Conservation (phyloP, 1,140 invertebrate genomes). For the Asobara japonica region DNA sequence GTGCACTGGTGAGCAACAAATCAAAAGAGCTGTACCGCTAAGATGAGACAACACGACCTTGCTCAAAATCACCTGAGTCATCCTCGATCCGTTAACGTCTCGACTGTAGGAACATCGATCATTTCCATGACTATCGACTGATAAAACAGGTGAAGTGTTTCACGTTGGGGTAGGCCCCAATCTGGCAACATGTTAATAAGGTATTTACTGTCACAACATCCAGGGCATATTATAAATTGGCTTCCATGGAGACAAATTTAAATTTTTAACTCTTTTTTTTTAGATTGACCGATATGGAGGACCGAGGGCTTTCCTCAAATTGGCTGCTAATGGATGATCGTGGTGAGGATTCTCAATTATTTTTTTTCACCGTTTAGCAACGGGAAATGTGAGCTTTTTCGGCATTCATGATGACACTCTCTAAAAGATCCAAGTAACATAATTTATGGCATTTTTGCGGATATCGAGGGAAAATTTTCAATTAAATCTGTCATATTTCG, state of each 20-base stretch:
- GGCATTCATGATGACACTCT: no score
- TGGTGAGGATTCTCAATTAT: no score
- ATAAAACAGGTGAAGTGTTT: constrained; percentile 60
- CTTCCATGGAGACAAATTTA: not conserved
- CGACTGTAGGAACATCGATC: constrained; percentile 45
- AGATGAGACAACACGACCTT: constrained; percentile 55
- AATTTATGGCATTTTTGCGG: no score
- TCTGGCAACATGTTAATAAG: not conserved
- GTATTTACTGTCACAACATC: not conserved
- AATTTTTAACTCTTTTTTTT: no score
- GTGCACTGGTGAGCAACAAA: constrained; percentile 48
- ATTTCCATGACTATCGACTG: constrained; percentile 49
- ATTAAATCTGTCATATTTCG: no score
- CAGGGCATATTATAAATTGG: not conserved
- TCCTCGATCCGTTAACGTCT: constrained; percentile 61
- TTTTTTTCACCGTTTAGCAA: no score
- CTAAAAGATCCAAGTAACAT: no score
- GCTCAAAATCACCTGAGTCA: constrained; percentile 63
- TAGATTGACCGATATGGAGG: no score
- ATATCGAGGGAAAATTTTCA: no score
- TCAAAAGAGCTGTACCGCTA: constrained; percentile 59
- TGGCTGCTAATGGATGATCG: no score
- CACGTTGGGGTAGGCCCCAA: constrained; percentile 52
- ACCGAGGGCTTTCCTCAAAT: no score
- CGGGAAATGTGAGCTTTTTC: no score